A percentile compares a stretch with the other conserved stretches of the same genome.
These are phyloP conservation scores for Emydocephalus ijimae DNA, from an alignment of 2,113 vertebrate genomes.

Conservation along the genomic window DNA sequence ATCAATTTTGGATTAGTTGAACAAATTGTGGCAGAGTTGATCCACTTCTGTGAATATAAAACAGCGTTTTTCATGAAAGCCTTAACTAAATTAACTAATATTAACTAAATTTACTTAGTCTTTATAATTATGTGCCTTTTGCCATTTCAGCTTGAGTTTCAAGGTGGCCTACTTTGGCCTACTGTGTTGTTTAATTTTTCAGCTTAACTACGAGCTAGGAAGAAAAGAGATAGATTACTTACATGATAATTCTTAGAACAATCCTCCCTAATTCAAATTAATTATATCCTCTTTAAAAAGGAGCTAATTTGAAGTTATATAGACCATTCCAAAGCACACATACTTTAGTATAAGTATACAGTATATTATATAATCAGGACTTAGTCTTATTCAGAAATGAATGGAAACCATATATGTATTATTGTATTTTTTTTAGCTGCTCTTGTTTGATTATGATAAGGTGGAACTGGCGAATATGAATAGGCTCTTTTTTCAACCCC, in stretches of 20 bases:
- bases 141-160: background rate
- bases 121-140: background rate
- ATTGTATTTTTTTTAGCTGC: conserved; percentile 74
- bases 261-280: background rate
- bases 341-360: background rate
- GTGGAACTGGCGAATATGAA: conserved; percentile 99
- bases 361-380: background rate
- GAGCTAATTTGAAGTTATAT: background rate
- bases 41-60: background rate
- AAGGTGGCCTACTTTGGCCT: background rate
- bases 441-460: conserved; percentile 98
- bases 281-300: background rate
- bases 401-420: background rate
- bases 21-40: background rate
- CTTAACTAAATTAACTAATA: background rate
- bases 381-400: background rate
- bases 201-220: background rate
- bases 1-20: background rate
- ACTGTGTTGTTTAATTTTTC: background rate
- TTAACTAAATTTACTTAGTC: background rate
- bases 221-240: background rate
- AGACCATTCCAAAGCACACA: background rate
- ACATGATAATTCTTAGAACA: background rate
- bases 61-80: background rate
- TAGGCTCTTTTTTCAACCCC: conserved; percentile 96